phyloP scores from a whole-genome alignment of 2,113 vertebrate species.

The Nyctereutes procyonoides region DNA sequence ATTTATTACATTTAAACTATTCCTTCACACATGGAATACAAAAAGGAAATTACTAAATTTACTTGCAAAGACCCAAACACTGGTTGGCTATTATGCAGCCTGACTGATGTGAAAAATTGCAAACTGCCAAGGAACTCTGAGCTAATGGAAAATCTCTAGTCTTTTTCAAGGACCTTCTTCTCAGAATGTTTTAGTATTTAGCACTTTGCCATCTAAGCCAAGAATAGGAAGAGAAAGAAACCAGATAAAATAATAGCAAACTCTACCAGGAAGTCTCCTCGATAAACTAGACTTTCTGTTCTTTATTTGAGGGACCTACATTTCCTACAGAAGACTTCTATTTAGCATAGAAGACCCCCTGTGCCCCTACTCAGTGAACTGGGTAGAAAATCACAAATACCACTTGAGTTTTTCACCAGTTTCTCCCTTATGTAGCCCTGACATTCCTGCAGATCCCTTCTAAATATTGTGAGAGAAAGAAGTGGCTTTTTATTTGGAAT shows the following conservation, averaged over 20 bases:
- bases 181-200: constrained; percentile 9
- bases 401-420: constrained; percentile 44
- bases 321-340: neutral
- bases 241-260: neutral
- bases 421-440: constrained; percentile 50
- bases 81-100: neutral
- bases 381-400: constrained; percentile 54
- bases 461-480: constrained; percentile 77
- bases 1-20: neutral
- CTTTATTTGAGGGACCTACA: neutral
- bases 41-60: constrained; percentile 18
- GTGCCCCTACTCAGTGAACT: neutral
- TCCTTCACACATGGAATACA: neutral
- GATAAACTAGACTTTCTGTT: constrained; percentile 53
- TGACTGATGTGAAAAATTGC: constrained; percentile 13
- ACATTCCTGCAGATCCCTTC: constrained; percentile 78
- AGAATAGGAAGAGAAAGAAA: constrained; percentile 45
- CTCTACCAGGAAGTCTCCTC: neutral
- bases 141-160: neutral
- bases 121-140: neutral
- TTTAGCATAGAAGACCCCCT: neutral
- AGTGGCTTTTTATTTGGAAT: constrained; percentile 75
- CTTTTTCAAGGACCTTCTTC: neutral
- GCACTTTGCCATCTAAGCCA: neutral
- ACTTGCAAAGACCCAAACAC: neutral